phyloP scores from a whole-genome alignment of 37 sponge, comb jelly and placozoan species.

The Beroe forskalii region DNA sequence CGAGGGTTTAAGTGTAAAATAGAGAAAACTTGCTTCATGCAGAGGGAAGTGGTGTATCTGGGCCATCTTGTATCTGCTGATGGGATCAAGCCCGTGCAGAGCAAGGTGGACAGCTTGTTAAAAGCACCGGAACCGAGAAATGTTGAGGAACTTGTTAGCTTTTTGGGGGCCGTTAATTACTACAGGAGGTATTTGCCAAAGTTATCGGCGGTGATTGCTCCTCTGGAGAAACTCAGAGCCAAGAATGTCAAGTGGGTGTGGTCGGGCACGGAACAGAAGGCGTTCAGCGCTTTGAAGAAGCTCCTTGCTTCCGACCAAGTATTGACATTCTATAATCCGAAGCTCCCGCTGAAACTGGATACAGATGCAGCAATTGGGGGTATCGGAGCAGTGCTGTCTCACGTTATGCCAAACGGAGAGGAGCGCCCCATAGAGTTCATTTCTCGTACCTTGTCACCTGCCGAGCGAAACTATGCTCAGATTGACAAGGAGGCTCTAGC shows the following conservation, averaged over 20 bases:
- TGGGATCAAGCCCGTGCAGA: not conserved
- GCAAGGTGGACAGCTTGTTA: conserved; percentile 6
- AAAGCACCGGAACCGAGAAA: not conserved
- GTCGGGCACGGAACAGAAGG: not conserved
- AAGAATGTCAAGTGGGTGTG: not conserved
- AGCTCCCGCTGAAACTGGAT: not conserved
- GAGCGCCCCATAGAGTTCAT: conserved; percentile 71
- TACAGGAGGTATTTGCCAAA: not conserved
- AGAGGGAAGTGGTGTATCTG: not conserved
- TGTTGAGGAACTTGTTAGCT: not conserved
- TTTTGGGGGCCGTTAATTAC: not conserved
- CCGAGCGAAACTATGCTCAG: conserved; percentile 71
- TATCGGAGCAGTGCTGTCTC: conserved; percentile 15
- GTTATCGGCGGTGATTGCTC: not conserved
- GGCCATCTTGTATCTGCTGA: not conserved
- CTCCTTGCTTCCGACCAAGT: not conserved
- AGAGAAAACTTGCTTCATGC: not conserved
- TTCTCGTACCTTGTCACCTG: conserved; percentile 67
- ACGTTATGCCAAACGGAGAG: conserved; percentile 64
- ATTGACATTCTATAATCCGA: not conserved
- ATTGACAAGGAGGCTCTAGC: conserved; percentile 67
- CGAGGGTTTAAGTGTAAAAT: not conserved
- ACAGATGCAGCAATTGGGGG: not conserved
- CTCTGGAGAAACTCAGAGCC: too few species aligned
- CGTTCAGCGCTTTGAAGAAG: not conserved